phyloP scores from a whole-genome alignment of 2,797 vertebrate species.

The Cynopterus sphinx region DNA sequence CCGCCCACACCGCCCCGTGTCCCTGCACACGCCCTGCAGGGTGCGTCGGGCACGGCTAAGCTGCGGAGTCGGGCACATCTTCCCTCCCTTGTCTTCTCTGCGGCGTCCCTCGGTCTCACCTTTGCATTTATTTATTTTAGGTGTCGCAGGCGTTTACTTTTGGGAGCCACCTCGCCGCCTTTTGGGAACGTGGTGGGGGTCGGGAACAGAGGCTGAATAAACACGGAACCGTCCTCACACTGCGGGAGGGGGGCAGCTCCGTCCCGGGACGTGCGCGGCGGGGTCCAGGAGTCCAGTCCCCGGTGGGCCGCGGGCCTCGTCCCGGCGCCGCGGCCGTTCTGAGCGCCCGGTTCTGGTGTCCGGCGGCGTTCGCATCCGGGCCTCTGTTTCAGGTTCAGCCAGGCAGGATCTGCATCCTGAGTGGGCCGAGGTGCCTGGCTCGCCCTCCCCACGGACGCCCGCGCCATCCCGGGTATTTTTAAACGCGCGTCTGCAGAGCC shows the following conservation, averaged over 20 bases:
- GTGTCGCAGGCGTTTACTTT: background rate
- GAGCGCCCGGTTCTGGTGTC: background rate
- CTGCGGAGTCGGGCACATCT: background rate
- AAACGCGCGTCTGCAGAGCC: conserved; percentile 48
- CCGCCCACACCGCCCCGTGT: background rate
- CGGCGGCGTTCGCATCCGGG: conserved; percentile 7
- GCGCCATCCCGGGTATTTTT: conserved; percentile 71
- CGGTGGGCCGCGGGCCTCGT: too few species aligned
- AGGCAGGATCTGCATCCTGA: conserved; percentile 73
- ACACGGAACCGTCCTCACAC: too few species aligned
- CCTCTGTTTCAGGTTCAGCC: conserved; percentile 52
- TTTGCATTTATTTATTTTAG: background rate
- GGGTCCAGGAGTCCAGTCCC: too few species aligned
- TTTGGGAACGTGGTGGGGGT: background rate
- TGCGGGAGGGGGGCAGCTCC: background rate
- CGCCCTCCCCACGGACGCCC: conserved; percentile 59
- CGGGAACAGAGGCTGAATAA: background rate
- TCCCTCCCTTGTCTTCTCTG: background rate
- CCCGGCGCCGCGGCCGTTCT: background rate
- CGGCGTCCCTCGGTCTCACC: background rate
- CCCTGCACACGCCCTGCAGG: background rate
- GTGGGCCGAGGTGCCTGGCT: conserved; percentile 74
- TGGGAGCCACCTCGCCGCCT: background rate
- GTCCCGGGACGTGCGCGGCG: too few species aligned
- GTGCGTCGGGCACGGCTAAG: background rate